Base-by-base conservation (phyloP, 2,888 invertebrate genomes). In the Tenodera sinensis region DNA sequence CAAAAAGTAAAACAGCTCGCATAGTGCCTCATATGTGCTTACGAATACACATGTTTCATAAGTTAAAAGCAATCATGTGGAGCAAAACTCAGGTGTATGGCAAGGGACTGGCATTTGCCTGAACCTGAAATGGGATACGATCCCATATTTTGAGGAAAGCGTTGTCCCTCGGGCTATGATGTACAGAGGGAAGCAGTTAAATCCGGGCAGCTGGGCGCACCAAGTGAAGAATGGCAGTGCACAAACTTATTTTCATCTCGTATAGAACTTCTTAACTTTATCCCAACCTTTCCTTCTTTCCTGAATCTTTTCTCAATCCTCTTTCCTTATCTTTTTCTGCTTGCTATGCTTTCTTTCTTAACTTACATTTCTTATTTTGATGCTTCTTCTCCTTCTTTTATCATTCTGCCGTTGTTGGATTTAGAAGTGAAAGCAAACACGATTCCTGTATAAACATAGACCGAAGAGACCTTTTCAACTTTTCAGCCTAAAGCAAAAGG, bases 291-390 rank as follows among this genome's bases (percentile, higher is more conserved):
- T 8, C 85, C 20, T 81, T 7, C 15, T 71, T 28, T 71, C 86
- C 81, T 12, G 81, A 81, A 86, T 86, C 86, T 86, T 86, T 86
- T 42, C 86, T 81, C 71, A 86, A 86, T 86, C 86, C 86, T 86
- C 28, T 27, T 20, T 28, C 81, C n/a, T 81, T 15, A 15, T 28
- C 28, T 81, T 86, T 71, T 71, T 71, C 54, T 71, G 54, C 54
- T 71, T 71, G 54, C 54, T 71, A 71, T 71, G 54, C 54, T 20
- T 71, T 71, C 54, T 71, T 20, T 71, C 54, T 71, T 71, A 71
- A 71, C 20, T 71, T 71, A 20, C 54, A 71, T 71, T 71, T 71
- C 54, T 71, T 71, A 71, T 71, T 71, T 71, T 71, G 54, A 4
- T 20, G 54, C 54, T 71, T 71, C 54, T 47, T 30, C 54, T 54